Evolutionary conservation across 2,797 vertebrate genomes (phyloP).

Genomic region (Anguilla pacifica): DNA sequence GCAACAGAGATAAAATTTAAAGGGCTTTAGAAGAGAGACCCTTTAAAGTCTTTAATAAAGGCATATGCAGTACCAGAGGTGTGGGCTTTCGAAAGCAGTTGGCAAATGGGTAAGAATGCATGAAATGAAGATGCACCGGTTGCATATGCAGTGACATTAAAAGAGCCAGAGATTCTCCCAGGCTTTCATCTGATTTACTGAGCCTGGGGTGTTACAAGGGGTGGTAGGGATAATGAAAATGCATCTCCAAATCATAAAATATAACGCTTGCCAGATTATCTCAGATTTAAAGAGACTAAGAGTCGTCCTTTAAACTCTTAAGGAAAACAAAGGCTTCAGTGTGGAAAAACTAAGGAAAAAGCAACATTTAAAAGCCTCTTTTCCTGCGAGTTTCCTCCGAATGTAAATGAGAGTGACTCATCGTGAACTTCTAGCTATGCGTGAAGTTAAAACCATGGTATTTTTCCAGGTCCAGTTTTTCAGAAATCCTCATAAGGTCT

Average conservation of each 20-base stretch:
- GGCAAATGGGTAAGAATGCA: background rate
- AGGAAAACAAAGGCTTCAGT: background rate
- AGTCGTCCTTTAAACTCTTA: background rate
- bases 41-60: background rate
- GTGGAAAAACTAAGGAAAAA: background rate
- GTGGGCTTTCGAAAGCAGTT: background rate
- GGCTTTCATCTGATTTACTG: background rate
- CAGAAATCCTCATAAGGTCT: background rate
- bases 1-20: background rate
- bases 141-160: background rate
- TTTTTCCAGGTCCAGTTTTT: background rate
- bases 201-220: background rate
- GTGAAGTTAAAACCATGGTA: background rate
- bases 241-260: conserved; percentile 5
- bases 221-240: background rate
- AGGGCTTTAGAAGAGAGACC: background rate
- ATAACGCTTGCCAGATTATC: background rate
- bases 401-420: background rate
- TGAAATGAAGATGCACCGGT: background rate
- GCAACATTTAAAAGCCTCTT: background rate
- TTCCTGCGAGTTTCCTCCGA: background rate
- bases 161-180: background rate
- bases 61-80: background rate
- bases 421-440: background rate
- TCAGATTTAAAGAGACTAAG: background rate